A percentile compares a stretch with the other conserved stretches of the same genome.
These are phyloP conservation scores for Stegodyphus dumicola DNA, from an alignment of 1,140 invertebrate genomes.

Conservation along the genomic window DNA sequence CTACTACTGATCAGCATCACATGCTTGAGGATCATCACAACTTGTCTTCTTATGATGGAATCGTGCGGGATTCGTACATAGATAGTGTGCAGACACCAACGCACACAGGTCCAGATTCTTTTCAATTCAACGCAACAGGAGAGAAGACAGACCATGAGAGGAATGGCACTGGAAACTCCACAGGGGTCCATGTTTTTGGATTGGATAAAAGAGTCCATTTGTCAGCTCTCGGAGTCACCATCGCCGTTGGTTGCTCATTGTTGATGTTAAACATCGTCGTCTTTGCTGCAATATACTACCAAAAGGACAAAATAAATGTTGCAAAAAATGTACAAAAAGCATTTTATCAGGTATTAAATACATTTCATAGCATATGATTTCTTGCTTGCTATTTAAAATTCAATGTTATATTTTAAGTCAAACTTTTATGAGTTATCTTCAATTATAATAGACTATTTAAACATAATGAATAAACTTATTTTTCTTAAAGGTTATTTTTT, in stretches of 20 bases:
- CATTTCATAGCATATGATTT: no score
- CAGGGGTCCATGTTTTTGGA: slow-evolving; percentile 46
- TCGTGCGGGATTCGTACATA: slow-evolving; percentile 38
- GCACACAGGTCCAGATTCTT: neutral
- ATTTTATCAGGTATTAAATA: slow-evolving; percentile 5
- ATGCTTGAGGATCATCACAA: slow-evolving; percentile 60
- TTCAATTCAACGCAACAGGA: neutral
- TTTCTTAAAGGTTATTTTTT: no score
- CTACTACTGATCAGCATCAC: slow-evolving; percentile 33
- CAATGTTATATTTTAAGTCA: no score
- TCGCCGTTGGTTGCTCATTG: slow-evolving; percentile 90
- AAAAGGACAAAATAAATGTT: slow-evolving; percentile 77
- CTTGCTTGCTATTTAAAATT: no score
- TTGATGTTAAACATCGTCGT: slow-evolving; percentile 92
- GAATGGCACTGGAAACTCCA: neutral
- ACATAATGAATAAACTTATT: no score
- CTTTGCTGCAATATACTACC: slow-evolving; percentile 92
- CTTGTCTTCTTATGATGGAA: slow-evolving; percentile 55
- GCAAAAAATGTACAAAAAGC: slow-evolving; percentile 48
- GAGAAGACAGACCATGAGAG: neutral
- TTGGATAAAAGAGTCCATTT: slow-evolving; percentile 78
- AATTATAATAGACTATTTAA: no score
- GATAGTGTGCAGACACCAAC: slow-evolving; percentile 13
- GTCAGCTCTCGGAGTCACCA: slow-evolving; percentile 88
- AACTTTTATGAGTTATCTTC: no score